These are phyloP conservation scores for Yasuhikotakia modesta DNA, from an alignment of 2,797 vertebrate genomes.

Conservation along the genomic window DNA sequence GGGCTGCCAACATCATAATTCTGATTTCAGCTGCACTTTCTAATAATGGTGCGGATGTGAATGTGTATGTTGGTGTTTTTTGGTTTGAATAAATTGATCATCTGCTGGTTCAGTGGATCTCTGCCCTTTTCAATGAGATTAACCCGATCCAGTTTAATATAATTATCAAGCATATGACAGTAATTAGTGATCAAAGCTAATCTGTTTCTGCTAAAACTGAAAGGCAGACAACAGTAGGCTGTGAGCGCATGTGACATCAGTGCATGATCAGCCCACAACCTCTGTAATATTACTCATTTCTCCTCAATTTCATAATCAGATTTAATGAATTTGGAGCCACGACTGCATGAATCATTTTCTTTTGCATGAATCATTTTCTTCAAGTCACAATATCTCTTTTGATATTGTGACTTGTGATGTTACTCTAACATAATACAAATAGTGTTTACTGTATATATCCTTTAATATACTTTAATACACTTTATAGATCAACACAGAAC, in stretches of 20 bases:
- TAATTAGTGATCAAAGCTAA: conserved; percentile 70
- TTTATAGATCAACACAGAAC: neutral
- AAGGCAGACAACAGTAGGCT: conserved; percentile 66
- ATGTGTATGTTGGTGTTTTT: conserved; percentile 22
- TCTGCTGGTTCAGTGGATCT: neutral
- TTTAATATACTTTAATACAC: neutral
- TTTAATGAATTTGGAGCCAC: neutral
- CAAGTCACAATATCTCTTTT: no score
- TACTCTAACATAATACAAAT: neutral
- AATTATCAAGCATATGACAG: conserved; percentile 71
- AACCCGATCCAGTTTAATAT: conserved; percentile 44
- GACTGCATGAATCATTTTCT: neutral
- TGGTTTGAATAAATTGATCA: conserved; percentile 13
- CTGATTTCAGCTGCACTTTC: neutral
- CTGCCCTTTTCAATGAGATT: conserved; percentile 2
- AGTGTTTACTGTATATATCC: neutral
- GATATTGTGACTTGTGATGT: neutral
- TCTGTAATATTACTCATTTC: no score
- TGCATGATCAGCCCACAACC: neutral
- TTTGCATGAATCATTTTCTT: neutral
- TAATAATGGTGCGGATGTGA: neutral
- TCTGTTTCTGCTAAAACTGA: conserved; percentile 62
- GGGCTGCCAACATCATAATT: neutral
- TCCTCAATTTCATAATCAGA: neutral
- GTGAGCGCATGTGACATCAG: conserved; percentile 52